Conservation (phyloP, 2,888 invertebrate species). For the Pycnomerus fuliginosus region DNA sequence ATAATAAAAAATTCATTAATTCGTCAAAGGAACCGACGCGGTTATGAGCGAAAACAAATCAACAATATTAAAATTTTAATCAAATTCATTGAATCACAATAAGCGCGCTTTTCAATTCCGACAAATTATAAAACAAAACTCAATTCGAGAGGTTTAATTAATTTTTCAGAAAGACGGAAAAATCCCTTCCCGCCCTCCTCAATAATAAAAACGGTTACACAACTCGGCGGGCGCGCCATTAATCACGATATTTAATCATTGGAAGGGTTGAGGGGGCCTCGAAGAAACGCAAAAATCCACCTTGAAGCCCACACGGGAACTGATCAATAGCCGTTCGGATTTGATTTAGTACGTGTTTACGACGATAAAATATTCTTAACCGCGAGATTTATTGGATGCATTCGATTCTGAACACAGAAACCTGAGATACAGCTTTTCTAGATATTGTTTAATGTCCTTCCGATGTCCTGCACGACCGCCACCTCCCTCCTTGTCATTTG, state of each 20-base stretch:
- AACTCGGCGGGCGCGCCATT: slow-evolving; percentile 7
- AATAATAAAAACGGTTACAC: slow-evolving; percentile 18
- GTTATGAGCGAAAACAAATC: slow-evolving; percentile 41
- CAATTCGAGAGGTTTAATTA: slow-evolving; percentile 41
- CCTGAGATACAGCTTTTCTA: slow-evolving; percentile 35
- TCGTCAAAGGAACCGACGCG: slow-evolving; percentile 36
- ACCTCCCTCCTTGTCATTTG: slow-evolving; percentile 18
- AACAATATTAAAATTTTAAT: slow-evolving; percentile 50
- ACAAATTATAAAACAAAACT: slow-evolving; percentile 44
- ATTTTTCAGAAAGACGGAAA: slow-evolving; percentile 37
- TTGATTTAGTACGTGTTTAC: slow-evolving; percentile 46
- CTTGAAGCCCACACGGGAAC: slow-evolving; percentile 34
- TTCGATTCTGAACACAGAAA: slow-evolving; percentile 40
- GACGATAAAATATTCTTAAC: slow-evolving; percentile 44
- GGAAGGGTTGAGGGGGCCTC: slow-evolving; percentile 4
- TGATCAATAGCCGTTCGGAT: slow-evolving; percentile 44
- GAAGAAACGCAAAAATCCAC: slow-evolving; percentile 7
- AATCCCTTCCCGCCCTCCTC: slow-evolving; percentile 19
- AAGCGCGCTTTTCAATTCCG: slow-evolving; percentile 38
- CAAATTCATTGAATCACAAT: slow-evolving; percentile 46
- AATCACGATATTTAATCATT: slow-evolving; percentile 18
- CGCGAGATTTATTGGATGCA: slow-evolving; percentile 42
- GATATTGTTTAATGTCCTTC: slow-evolving; percentile 36
- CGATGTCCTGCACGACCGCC: slow-evolving; percentile 21
- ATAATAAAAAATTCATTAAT: slow-evolving; percentile 42